Evolutionary conservation across 92 coral and sea anemone genomes (phyloP).

Genomic region (Siderastrea radians): DNA sequence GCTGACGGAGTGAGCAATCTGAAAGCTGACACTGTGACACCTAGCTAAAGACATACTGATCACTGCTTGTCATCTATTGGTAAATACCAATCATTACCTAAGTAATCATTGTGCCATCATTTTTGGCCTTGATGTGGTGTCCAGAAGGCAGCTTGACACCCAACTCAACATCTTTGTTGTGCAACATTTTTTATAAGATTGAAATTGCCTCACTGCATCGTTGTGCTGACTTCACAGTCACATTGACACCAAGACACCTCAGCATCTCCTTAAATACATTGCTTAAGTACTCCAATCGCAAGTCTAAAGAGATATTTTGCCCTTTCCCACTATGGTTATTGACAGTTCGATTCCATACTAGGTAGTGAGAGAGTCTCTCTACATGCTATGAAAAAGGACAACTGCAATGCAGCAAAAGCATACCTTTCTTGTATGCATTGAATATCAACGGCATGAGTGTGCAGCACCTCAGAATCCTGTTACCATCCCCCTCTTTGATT

Average conservation of each 20-base stretch:
- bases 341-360: constrained; percentile 66
- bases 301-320: constrained; percentile 61
- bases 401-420: constrained; percentile 47
- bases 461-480: constrained; percentile 56
- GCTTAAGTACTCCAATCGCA: constrained; percentile 46
- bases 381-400: neutral
- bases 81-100: no score
- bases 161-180: no score
- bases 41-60: no score
- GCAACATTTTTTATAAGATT: no score
- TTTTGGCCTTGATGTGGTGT: no score
- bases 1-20: no score
- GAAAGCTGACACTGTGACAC: no score
- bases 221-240: constrained; percentile 35
- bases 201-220: constrained; percentile 61
- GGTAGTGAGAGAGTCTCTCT: constrained; percentile 29
- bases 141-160: no score
- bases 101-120: no score
- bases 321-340: constrained; percentile 59
- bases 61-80: no score
- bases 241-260: constrained; percentile 34
- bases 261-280: constrained; percentile 34
- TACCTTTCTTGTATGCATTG: constrained; percentile 46
- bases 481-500: constrained; percentile 62
- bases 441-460: constrained; percentile 38